These are phyloP conservation scores for Panagrolaimus sp. DNA, from an alignment of 1,140 invertebrate species.

Conservation along the genomic window DNA sequence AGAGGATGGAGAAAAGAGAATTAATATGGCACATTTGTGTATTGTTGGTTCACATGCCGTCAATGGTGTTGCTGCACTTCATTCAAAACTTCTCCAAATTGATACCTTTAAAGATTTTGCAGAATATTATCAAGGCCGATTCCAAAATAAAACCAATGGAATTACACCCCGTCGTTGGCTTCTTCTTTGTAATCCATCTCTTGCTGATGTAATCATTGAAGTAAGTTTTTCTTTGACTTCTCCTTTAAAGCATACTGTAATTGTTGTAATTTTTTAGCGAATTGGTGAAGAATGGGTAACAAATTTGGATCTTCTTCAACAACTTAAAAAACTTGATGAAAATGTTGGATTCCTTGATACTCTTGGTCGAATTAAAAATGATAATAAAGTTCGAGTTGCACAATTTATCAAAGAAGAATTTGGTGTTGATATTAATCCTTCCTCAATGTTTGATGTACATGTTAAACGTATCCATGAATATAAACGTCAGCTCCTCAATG, in stretches of 20 bases:
- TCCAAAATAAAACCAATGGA: slow-evolving; percentile 99
- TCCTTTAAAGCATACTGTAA: background rate
- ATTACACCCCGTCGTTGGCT: slow-evolving; percentile 95
- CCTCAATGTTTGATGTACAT: slow-evolving; percentile 87
- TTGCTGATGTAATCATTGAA: slow-evolving; percentile 86
- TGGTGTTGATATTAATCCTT: slow-evolving; percentile 80
- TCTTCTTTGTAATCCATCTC: slow-evolving; percentile 84
- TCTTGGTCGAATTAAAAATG: slow-evolving; percentile 82
- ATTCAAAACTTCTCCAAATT: slow-evolving; percentile 89
- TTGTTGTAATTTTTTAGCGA: slow-evolving; percentile 65
- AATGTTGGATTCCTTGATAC: slow-evolving; percentile 80
- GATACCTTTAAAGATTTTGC: slow-evolving; percentile 86
- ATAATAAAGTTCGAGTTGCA: slow-evolving; percentile 88
- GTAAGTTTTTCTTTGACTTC: slow-evolving; percentile 57
- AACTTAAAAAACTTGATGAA: slow-evolving; percentile 77
- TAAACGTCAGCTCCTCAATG: slow-evolving; percentile 92
- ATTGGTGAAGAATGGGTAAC: slow-evolving; percentile 93
- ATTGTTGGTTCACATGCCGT: slow-evolving; percentile 94
- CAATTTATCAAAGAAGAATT: slow-evolving; percentile 80
- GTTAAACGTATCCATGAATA: slow-evolving; percentile 98
- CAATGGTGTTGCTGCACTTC: slow-evolving; percentile 93
- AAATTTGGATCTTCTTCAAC: slow-evolving; percentile 74
- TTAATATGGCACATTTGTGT: slow-evolving; percentile 95
- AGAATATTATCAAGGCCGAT: slow-evolving; percentile 87
- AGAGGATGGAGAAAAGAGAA: slow-evolving; percentile 83